A percentile compares a stretch with the other conserved stretches of the same genome.
These are phyloP conservation scores for Arizona elegans DNA, from an alignment of 2,113 vertebrate genomes.

Conservation along the genomic window DNA sequence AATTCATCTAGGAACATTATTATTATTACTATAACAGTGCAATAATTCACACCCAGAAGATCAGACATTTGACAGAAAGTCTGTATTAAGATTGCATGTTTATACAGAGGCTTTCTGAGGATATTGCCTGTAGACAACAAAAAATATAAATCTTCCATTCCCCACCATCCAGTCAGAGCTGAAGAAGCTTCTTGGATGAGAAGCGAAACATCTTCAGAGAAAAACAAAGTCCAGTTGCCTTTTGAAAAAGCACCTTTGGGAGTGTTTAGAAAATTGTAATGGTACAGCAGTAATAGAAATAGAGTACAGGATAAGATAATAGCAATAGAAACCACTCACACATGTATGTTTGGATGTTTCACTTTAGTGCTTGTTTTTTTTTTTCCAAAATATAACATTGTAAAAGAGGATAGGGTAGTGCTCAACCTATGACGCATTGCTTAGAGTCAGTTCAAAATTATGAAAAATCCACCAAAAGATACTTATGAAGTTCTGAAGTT, in stretches of 20 bases:
- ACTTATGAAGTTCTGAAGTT: too few relatives aligned
- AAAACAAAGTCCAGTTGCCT: too few relatives aligned
- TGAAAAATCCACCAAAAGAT: too few relatives aligned
- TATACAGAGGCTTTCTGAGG: slow-evolving; percentile 34
- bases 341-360: background rate
- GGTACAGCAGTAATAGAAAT: background rate
- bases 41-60: slow-evolving; percentile 28
- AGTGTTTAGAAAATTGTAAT: background rate
- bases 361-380: background rate
- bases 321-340: background rate
- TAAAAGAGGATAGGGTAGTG: too few relatives aligned
- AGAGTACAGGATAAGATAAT: background rate
- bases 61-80: slow-evolving; percentile 46
- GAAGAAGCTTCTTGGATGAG: too few relatives aligned
- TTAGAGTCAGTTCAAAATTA: too few relatives aligned
- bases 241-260: too few relatives aligned
- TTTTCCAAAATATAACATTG: too few relatives aligned
- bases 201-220: too few relatives aligned
- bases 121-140: slow-evolving; percentile 8
- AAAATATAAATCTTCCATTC: too few relatives aligned
- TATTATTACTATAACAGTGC: slow-evolving; percentile 61
- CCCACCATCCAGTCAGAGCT: too few relatives aligned
- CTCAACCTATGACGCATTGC: too few relatives aligned
- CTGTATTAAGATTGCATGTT: slow-evolving; percentile 41
- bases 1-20: slow-evolving; percentile 62